Conservation (phyloP, 2,888 invertebrate genomes). For the Amiota communis region DNA sequence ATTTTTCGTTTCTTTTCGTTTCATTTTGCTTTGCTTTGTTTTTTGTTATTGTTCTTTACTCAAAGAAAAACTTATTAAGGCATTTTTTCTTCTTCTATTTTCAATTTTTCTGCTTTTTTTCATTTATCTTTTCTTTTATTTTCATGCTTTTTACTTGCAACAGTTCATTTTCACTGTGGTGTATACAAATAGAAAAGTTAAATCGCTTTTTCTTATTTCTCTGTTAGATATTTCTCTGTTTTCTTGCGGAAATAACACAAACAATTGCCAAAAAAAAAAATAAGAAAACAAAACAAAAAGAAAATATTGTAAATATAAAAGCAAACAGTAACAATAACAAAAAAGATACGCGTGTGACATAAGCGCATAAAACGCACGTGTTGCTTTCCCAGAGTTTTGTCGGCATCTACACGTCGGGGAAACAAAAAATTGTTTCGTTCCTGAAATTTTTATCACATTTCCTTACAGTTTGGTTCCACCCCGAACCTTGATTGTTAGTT, state of each 20-base stretch:
- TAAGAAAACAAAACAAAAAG: slow-evolving; percentile 41
- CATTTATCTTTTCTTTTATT: slow-evolving; percentile 42
- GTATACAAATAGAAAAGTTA: neutral
- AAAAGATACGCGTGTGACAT: slow-evolving; percentile 8
- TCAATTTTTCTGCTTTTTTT: slow-evolving; percentile 2
- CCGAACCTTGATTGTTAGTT: too few relatives aligned
- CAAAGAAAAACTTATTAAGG: neutral
- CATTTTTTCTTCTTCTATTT: slow-evolving; percentile 5
- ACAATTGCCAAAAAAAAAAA: slow-evolving; percentile 31
- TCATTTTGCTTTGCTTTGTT: neutral
- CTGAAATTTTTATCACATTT: neutral
- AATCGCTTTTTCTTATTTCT: neutral
- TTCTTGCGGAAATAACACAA: slow-evolving; percentile 1
- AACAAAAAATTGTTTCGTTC: neutral
- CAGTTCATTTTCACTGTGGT: too few relatives aligned
- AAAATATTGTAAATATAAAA: too few relatives aligned
- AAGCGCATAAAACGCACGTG: slow-evolving; percentile 30
- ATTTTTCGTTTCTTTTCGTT: neutral
- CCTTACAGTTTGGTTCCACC: too few relatives aligned
- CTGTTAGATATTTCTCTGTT: neutral
- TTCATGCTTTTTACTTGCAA: neutral
- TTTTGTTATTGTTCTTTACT: neutral
- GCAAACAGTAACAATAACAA: too few relatives aligned
- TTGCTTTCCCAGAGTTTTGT: slow-evolving; percentile 36
- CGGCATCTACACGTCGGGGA: neutral